These are phyloP conservation scores for Bubalus kerabau DNA, from an alignment of 2,113 vertebrate genomes.

Conservation along the genomic window DNA sequence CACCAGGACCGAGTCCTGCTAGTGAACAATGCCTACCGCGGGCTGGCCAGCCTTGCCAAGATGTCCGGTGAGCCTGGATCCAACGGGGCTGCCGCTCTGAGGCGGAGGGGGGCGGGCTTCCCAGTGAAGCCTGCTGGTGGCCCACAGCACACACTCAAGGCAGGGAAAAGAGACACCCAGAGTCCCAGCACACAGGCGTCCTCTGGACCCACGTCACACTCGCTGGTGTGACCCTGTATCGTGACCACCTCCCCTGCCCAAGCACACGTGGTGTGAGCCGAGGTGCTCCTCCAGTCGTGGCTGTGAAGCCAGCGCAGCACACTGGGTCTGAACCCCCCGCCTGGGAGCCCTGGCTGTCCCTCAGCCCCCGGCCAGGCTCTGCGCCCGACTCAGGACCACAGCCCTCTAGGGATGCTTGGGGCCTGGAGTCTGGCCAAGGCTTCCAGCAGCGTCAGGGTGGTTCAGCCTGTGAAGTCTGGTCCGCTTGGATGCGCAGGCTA, in stretches of 20 bases:
- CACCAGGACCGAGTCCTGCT: slow-evolving; percentile 62
- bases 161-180: fast-evolving
- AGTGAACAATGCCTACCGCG: slow-evolving; percentile 74
- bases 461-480: background rate
- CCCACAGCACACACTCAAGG: background rate
- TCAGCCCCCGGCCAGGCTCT: fast-evolving
- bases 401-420: background rate
- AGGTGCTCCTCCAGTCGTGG: fast-evolving
- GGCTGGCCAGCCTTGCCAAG: slow-evolving; percentile 77
- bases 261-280: no score
- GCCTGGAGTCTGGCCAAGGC: no score
- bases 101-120: background rate
- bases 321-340: background rate
- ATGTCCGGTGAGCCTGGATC: slow-evolving; percentile 75
- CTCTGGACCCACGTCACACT: fast-evolving
- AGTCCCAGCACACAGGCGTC: fast-evolving
- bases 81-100: fast-evolving
- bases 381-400: fast-evolving
- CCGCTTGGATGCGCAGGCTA: background rate
- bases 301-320: background rate
- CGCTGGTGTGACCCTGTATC: fast-evolving
- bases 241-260: fast-evolving
- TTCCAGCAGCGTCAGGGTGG: fast-evolving
- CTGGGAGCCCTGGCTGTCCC: background rate
- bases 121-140: background rate